Percentiles rank a stretch among this genome's conserved stretches.
Conservation (phyloP, 2,797 vertebrate genomes). For the Acanthurus lineatus region DNA sequence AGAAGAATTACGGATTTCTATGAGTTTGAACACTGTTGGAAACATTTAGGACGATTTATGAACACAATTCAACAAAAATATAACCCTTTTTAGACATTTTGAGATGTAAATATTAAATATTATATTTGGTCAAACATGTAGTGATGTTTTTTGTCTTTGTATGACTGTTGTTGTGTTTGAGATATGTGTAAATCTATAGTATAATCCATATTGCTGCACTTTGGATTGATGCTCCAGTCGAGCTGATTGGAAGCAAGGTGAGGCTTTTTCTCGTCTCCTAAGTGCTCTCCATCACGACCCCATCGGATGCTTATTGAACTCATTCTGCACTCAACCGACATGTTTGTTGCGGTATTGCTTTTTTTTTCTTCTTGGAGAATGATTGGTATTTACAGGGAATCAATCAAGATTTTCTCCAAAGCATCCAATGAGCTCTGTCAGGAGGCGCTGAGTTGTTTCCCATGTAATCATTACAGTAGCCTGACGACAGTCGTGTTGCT, state of each 20-base stretch:
- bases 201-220: neutral
- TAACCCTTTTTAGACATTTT: too few relatives aligned
- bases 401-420: constrained; percentile 28
- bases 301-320: constrained; percentile 34
- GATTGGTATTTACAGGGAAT: constrained; percentile 23
- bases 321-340: constrained; percentile 5
- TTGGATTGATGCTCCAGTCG: neutral
- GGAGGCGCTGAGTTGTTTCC: neutral
- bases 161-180: neutral
- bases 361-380: neutral
- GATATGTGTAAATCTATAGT: neutral
- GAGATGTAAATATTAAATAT: too few relatives aligned
- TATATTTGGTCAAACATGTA: too few relatives aligned
- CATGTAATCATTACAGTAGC: neutral
- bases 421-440: constrained; percentile 22
- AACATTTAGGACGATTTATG: too few relatives aligned
- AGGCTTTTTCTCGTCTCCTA: constrained; percentile 2
- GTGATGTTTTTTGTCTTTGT: too few relatives aligned
- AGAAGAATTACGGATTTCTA: too few relatives aligned
- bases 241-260: constrained; percentile 2
- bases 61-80: too few relatives aligned
- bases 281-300: constrained; percentile 6
- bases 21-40: too few relatives aligned
- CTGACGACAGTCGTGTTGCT: neutral
- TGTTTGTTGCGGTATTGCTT: neutral